Conservation (phyloP, 2,797 vertebrate species). For the Thalassophryne amazonica region DNA sequence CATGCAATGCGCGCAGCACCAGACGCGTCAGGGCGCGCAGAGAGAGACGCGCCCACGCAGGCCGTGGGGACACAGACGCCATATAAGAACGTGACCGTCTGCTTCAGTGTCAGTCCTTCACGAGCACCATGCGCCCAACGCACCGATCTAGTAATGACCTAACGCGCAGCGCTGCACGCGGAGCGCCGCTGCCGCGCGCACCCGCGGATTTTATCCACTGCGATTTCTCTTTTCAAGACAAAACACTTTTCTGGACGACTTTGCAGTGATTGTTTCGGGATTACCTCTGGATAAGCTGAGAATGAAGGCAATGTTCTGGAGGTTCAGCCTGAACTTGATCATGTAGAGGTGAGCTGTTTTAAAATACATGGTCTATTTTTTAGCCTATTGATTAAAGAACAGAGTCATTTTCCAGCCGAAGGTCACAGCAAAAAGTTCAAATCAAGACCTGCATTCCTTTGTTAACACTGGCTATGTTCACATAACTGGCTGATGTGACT, state of each 20-base stretch:
- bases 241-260: neutral
- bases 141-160: neutral
- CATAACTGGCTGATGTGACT: too few species aligned
- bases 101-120: conserved; percentile 3
- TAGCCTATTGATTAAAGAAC: too few species aligned
- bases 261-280: conserved; percentile 12
- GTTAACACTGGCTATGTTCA: too few species aligned
- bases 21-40: neutral
- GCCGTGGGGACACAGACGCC: neutral
- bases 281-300: conserved; percentile 1
- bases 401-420: too few species aligned
- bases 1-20: neutral
- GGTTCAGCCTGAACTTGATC: neutral
- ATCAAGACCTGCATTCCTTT: too few species aligned
- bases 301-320: neutral
- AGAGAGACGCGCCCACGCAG: conserved; percentile 42
- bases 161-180: too few species aligned
- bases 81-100: conserved; percentile 35
- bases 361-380: too few species aligned
- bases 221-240: neutral
- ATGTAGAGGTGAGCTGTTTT: conserved; percentile 27
- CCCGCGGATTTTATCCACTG: conserved; percentile 1
- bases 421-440: too few species aligned
- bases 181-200: too few species aligned
- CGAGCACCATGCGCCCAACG: neutral